A percentile compares a stretch with the other conserved stretches of the same genome.
phyloP scores from a whole-genome alignment of 2,113 vertebrate genomes.

The Dipodomys ordii region DNA sequence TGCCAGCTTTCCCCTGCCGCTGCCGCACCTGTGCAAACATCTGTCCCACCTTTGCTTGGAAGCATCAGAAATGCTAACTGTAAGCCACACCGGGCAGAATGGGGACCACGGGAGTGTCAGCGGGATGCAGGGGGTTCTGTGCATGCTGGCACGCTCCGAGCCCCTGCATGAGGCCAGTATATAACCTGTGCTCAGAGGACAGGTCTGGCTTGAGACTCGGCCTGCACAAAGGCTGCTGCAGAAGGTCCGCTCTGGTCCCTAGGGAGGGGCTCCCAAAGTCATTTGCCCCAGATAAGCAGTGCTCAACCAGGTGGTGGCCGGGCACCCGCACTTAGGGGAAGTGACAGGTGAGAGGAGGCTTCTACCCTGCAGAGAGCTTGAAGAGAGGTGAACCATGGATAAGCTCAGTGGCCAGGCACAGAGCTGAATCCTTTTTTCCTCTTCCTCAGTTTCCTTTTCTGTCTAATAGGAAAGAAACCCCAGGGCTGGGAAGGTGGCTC shows the following conservation, averaged over 20 bases:
- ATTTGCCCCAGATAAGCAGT: not conserved
- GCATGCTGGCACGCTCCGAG: fast-evolving
- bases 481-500: no score
- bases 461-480: not conserved
- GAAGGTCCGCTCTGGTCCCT: not conserved
- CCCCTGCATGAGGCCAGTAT: not conserved
- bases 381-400: not conserved
- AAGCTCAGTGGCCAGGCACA: not conserved
- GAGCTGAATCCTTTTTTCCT: not conserved
- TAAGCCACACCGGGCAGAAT: not conserved
- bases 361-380: not conserved
- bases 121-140: not conserved
- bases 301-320: fast-evolving
- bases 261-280: not conserved
- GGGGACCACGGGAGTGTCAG: not conserved
- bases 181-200: not conserved
- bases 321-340: no score
- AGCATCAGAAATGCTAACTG: constrained; percentile 57
- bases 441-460: not conserved
- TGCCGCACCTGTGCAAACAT: constrained; percentile 68
- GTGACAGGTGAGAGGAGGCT: not conserved
- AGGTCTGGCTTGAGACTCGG: not conserved
- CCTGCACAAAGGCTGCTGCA: not conserved
- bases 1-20: no score
- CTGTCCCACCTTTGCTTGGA: constrained; percentile 75